A percentile compares a stretch with the other conserved stretches of the same genome.
These are phyloP conservation scores for Staurois parvus DNA, from an alignment of 2,797 vertebrate species.

Conservation along the genomic window DNA sequence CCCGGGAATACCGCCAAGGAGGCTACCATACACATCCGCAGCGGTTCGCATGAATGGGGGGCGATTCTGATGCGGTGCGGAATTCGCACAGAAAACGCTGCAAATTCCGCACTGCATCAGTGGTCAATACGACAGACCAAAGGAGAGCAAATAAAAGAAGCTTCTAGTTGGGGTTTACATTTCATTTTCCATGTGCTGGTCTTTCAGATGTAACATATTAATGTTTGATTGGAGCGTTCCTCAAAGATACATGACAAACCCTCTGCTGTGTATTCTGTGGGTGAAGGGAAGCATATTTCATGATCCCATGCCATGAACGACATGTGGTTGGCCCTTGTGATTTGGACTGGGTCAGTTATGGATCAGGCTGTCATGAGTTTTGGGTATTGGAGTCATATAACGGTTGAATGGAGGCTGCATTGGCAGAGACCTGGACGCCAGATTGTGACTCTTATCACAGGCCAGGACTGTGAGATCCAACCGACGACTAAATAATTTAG, in stretches of 20 bases:
- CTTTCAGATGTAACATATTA: too few relatives aligned
- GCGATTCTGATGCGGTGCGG: too few relatives aligned
- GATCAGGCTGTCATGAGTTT: neutral
- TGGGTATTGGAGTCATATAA: conserved; percentile 7
- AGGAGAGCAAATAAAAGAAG: too few relatives aligned
- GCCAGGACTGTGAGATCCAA: conserved; percentile 23
- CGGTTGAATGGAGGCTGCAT: neutral
- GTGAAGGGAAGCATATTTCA: neutral
- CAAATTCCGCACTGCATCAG: too few relatives aligned
- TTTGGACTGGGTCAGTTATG: neutral
- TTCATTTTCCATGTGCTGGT: neutral
- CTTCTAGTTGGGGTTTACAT: too few relatives aligned
- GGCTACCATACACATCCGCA: too few relatives aligned
- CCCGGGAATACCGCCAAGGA: too few relatives aligned
- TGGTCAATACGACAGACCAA: too few relatives aligned
- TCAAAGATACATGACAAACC: neutral
- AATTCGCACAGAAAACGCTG: too few relatives aligned
- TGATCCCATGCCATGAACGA: neutral
- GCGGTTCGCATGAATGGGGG: too few relatives aligned
- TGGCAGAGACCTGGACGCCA: conserved; percentile 22
- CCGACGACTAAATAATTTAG: conserved; percentile 24
- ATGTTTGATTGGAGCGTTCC: neutral
- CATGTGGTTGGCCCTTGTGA: neutral
- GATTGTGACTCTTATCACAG: conserved; percentile 42
- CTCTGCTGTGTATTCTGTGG: neutral